phyloP scores from a whole-genome alignment of 2,888 invertebrate species.

The Polyploca ridens region DNA sequence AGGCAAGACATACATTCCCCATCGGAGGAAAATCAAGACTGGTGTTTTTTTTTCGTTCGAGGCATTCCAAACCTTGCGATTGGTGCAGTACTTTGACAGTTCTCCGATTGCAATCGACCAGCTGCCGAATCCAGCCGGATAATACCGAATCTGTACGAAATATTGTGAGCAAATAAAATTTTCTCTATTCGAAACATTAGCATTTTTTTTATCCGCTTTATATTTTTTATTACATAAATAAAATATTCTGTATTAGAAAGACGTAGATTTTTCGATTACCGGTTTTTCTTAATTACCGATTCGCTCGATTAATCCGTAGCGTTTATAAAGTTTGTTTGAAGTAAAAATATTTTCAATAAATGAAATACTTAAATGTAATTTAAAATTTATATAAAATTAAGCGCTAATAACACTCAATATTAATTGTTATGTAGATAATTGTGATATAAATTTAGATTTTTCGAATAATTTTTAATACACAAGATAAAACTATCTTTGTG shows the following conservation, averaged over 20 bases:
- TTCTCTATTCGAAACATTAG: neutral
- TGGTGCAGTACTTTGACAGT: conserved; percentile 49
- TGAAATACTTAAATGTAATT: no score
- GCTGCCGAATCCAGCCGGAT: conserved; percentile 22
- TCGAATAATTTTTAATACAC: no score
- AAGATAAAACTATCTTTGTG: no score
- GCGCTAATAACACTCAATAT: no score
- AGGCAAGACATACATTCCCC: conserved; percentile 36
- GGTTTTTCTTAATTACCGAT: neutral
- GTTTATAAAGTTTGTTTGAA: neutral
- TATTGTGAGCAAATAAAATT: neutral
- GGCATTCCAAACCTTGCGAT: conserved; percentile 41
- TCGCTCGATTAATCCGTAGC: neutral
- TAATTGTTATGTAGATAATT: no score
- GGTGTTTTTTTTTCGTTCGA: conserved; percentile 38
- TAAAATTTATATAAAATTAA: no score
- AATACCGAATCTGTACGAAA: conserved; percentile 18
- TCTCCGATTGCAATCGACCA: conserved; percentile 41
- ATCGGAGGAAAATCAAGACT: conserved; percentile 46
- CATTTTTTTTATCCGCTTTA: neutral
- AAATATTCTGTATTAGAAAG: neutral
- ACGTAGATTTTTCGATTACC: neutral
- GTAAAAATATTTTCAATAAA: neutral
- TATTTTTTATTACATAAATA: neutral
- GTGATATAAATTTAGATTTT: no score